Percentiles rank a stretch among this genome's conserved stretches.
Evolutionary conservation across 2,113 vertebrate genomes (phyloP).

Genomic region (Apaloderma vittatum): DNA sequence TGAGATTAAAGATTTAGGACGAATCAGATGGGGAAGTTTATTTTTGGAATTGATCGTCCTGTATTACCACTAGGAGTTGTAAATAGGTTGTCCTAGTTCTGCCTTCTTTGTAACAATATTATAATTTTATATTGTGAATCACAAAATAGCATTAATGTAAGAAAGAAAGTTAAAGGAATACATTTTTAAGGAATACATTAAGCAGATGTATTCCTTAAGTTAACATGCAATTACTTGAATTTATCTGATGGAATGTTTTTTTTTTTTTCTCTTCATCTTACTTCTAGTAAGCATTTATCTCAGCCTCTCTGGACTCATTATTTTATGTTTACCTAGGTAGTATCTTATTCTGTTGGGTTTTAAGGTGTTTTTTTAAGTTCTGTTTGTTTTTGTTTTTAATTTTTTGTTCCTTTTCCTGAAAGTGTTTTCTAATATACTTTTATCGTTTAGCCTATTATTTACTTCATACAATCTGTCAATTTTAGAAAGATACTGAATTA

Average conservation of each 20-base stretch:
- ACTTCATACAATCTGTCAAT: neutral
- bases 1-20: slow-evolving; percentile 64
- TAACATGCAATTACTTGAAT: neutral
- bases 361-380: neutral
- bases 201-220: neutral
- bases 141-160: neutral
- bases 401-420: neutral
- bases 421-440: neutral
- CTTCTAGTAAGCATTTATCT: neutral
- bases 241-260: neutral
- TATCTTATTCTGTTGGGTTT: neutral
- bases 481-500: neutral
- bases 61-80: neutral
- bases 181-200: neutral
- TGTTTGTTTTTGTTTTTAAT: neutral
- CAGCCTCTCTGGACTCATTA: neutral
- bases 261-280: neutral
- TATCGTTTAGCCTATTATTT: neutral
- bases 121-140: neutral
- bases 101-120: neutral
- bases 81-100: slow-evolving; percentile 32
- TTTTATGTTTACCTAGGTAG: neutral
- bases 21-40: slow-evolving; percentile 20
- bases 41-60: slow-evolving; percentile 48
- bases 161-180: neutral